Percentiles rank a stretch among this genome's conserved stretches.
Conservation (phyloP, 2,888 invertebrate species). For the Nipponacmea schrenckii region DNA sequence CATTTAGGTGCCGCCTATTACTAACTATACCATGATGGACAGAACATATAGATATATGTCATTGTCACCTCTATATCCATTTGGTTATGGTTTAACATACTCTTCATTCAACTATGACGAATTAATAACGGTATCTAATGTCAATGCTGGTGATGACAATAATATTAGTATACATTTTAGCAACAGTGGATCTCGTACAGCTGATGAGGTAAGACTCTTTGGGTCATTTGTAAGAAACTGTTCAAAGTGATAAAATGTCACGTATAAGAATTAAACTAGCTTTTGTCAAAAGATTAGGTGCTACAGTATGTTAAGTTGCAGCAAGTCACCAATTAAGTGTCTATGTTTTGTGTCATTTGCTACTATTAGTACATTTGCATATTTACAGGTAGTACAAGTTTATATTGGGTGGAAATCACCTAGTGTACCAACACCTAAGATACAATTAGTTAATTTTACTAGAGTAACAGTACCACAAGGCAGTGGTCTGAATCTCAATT, state of each 20-base stretch:
- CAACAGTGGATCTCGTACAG: conserved; percentile 50
- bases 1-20: conserved; percentile 42
- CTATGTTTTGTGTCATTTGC: neutral
- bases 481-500: conserved; percentile 12
- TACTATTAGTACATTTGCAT: neutral
- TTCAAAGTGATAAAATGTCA: no score
- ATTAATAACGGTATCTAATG: conserved; percentile 21
- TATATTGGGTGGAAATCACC: conserved; percentile 42
- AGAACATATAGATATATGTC: conserved; percentile 58
- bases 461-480: conserved; percentile 29
- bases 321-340: no score
- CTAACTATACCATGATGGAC: conserved; percentile 49
- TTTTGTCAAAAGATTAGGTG: no score
- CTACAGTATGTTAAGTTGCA: no score
- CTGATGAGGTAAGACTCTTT: conserved; percentile 53
- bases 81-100: conserved; percentile 47
- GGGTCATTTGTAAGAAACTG: conserved; percentile 32
- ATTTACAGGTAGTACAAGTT: conserved; percentile 47
- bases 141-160: conserved; percentile 43
- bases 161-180: conserved; percentile 37
- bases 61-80: conserved; percentile 43
- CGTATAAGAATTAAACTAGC: no score
- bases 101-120: conserved; percentile 35
- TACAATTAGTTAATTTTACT: conserved; percentile 43
- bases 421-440: conserved; percentile 38